Conservation (phyloP, 2,888 invertebrate genomes). For the Acheta domesticus region DNA sequence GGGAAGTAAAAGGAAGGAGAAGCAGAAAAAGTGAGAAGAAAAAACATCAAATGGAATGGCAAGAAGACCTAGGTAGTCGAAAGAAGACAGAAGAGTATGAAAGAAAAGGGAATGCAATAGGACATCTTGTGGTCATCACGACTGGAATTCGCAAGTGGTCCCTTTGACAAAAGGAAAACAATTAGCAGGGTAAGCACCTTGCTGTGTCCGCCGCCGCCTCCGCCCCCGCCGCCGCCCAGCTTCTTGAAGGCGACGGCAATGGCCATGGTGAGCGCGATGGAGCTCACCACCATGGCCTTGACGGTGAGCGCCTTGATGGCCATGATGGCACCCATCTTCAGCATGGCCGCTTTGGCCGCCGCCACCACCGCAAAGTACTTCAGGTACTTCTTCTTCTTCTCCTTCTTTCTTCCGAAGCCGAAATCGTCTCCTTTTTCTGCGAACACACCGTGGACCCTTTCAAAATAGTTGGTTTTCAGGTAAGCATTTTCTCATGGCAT, state of each 20-base stretch:
- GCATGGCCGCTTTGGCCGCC: slow-evolving; percentile 67
- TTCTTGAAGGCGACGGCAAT: slow-evolving; percentile 67
- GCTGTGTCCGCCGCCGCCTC: slow-evolving; percentile 34
- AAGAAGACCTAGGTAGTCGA: no score
- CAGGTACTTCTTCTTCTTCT: slow-evolving; percentile 70
- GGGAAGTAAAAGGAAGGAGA: no score
- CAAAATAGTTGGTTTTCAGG: background rate
- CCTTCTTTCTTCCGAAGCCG: background rate
- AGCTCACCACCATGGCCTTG: slow-evolving; percentile 74
- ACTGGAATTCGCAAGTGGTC: no score
- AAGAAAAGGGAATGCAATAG: no score
- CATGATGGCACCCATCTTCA: slow-evolving; percentile 67
- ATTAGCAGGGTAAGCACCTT: background rate
- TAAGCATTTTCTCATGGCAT: no score
- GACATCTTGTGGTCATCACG: no score
- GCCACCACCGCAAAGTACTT: slow-evolving; percentile 65
- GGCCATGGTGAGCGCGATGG: slow-evolving; percentile 71
- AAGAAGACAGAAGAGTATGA: no score
- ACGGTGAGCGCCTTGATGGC: slow-evolving; percentile 68
- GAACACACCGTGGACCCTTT: background rate
- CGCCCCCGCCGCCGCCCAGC: slow-evolving; percentile 50
- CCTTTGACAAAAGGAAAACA: no score
- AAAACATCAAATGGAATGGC: no score
- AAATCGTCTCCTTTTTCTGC: background rate
- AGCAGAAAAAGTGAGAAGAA: no score